These are phyloP conservation scores for Drosophila pallidifrons DNA, from an alignment of 1,140 invertebrate species.

Conservation along the genomic window DNA sequence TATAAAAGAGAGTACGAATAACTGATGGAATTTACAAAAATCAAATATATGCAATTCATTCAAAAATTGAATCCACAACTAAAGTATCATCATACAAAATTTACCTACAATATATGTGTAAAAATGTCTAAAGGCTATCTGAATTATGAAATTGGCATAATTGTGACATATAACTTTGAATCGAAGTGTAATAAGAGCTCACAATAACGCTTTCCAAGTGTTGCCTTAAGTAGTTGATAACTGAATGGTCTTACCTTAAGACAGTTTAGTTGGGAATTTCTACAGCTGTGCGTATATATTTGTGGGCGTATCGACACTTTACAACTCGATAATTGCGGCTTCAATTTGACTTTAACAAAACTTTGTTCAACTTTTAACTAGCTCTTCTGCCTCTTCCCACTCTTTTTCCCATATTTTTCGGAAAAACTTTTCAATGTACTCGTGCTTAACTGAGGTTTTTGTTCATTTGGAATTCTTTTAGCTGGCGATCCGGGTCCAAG, in stretches of 20 bases:
- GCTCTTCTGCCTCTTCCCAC: constrained; percentile 22
- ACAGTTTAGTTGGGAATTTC: constrained; percentile 40
- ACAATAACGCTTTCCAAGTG: constrained; percentile 5
- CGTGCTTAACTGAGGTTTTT: constrained; percentile 52
- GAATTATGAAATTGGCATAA: neutral
- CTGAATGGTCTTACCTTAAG: constrained; percentile 28
- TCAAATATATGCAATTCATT: no score
- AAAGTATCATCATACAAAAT: no score
- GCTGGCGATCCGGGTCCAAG: constrained; percentile 33
- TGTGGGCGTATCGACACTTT: constrained; percentile 52
- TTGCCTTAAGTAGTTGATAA: constrained; percentile 37
- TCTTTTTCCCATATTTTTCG: constrained; percentile 20
- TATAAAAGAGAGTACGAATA: no score
- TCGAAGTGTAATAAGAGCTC: neutral
- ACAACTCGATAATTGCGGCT: constrained; percentile 82
- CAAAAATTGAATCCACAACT: no score
- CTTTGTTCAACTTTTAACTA: constrained; percentile 79
- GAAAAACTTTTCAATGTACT: constrained; percentile 67
- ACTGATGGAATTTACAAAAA: no score
- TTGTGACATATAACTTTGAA: neutral
- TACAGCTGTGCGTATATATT: constrained; percentile 58
- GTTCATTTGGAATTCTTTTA: constrained; percentile 45
- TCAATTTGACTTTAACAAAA: constrained; percentile 77
- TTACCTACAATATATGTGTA: no score
- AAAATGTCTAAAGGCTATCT: no score